Evolutionary conservation across 2,888 invertebrate species (phyloP).

Genomic region (Euphydryas editha): DNA sequence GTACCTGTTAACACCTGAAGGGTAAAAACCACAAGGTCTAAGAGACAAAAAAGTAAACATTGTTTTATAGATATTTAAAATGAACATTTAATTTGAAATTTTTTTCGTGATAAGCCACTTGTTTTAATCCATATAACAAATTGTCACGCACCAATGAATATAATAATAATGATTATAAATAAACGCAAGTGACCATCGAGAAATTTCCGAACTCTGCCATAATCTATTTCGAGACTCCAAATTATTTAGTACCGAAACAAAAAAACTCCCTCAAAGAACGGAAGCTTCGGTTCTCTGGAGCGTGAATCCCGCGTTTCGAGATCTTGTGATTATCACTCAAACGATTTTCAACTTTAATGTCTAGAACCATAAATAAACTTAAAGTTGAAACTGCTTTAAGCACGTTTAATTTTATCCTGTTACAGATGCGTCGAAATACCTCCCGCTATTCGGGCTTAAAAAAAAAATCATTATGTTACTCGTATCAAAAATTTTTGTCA

Average conservation of each 20-base stretch:
- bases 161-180: no score
- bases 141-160: no score
- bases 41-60: no score
- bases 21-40: no score
- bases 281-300: slow-evolving; percentile 8
- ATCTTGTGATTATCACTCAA: neutral
- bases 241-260: neutral
- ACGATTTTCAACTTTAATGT: neutral
- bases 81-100: no score
- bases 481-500: no score
- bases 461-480: neutral
- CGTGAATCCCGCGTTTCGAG: slow-evolving; percentile 10
- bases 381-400: neutral
- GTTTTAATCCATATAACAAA: no score
- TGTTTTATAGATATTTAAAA: no score
- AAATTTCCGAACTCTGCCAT: neutral
- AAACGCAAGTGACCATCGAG: no score
- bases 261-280: slow-evolving; percentile 8
- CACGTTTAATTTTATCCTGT: neutral
- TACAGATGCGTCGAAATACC: slow-evolving; percentile 1
- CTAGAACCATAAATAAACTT: neutral
- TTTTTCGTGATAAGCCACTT: no score
- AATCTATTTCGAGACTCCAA: neutral
- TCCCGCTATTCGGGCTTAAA: neutral
- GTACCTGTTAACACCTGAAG: no score